Base-by-base conservation (phyloP, 2,797 vertebrate genomes). In the Pampus argenteus region DNA sequence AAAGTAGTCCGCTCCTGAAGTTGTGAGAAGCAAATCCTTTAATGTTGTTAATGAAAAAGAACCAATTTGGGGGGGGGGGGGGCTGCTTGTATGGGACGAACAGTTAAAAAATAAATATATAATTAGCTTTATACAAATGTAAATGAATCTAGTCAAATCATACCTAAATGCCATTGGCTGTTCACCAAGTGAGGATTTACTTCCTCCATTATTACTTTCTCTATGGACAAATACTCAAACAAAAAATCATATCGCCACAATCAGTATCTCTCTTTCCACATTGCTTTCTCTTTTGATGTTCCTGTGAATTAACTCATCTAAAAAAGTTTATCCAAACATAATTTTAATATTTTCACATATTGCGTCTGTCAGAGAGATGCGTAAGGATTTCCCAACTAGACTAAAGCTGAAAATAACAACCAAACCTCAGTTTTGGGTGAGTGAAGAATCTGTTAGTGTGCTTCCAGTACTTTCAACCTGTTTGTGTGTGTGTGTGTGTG, bases 121-220 rank as follows among this genome's bases (percentile, higher is more conserved):
- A 78, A 45, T 65, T 66, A 69, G 49, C 6, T 64, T 28, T 20
- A 48, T 48, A 67, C 10, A 62, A 64, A 2, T 75, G 25, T 40
- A 17, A 63, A 75, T 28, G 56, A 15, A 66, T 38, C 14, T 9
- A 20, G 8, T 51, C 9, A 50, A 70, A 50, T 49, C 13, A 61
- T 66, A 11, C 6, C 17, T 38, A 49, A 36, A 42, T 28, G 9
- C 2, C 29, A n/a, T 59, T 6, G 31, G 40, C 26, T 50, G 25
- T 29, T 63, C 2, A 48, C 22, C 9, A 45, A 60, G 15, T 14
- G 3, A 57, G 9, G 23, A 62, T 47, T 62, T 63, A 23, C 14
- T 50, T 17, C 9, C 42, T 54, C 40, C 6, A 2, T 36, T 31
- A 40, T 28, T 44, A 52, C 20, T 31, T 49, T 68, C 52, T 71